Base-by-base conservation (phyloP, 2,113 vertebrate genomes). In the Ondatra zibethicus region DNA sequence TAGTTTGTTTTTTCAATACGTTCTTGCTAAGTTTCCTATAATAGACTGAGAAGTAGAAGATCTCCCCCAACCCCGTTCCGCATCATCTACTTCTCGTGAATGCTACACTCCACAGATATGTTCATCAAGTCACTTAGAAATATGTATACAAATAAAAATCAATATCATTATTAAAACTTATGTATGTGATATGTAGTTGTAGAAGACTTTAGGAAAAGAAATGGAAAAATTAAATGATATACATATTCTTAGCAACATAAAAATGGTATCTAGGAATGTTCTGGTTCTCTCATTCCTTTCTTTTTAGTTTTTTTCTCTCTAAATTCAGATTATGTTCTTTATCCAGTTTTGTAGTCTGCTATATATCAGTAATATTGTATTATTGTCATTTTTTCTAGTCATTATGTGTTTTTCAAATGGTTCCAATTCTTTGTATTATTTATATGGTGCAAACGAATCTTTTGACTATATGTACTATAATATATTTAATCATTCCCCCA, bases 221-320 rank as follows among this genome's bases (percentile, higher is more conserved):
- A 7, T 39, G 80, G 39, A 90, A 31, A 73, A 70, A 81, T 55
- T 82, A 78, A 92, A 17, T 47, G 29, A 47, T 27, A 33, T 29
- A 19, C 14, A 33, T 19, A 45, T 86, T 93, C 21, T 68, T 85
- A 85, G 58, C 31, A 65, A 73, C 52, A 77, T 92, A 78, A 81
- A 96, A 94, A 58, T 85, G 78, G 52, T 47, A 31, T 94, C 25
- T 45, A 4, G 17, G 50, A 81, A 65, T 82, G 3, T 82, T 86
- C 92, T 94, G 14, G 63, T 87, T 93, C n/a, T n/a, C 78, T 85
- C 23, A 87, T 65, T 52, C 50, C 52, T 76, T 92, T 92, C 14
- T 68, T 50, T 95, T 86, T 9, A 58, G 42, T 33, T 92, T 87
- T 77, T 65, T 4, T 29, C 4, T 1, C 75, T 7, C 27, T 72